These are phyloP conservation scores for Bos javanicus DNA, from an alignment of 2,113 vertebrate genomes.

Conservation along the genomic window DNA sequence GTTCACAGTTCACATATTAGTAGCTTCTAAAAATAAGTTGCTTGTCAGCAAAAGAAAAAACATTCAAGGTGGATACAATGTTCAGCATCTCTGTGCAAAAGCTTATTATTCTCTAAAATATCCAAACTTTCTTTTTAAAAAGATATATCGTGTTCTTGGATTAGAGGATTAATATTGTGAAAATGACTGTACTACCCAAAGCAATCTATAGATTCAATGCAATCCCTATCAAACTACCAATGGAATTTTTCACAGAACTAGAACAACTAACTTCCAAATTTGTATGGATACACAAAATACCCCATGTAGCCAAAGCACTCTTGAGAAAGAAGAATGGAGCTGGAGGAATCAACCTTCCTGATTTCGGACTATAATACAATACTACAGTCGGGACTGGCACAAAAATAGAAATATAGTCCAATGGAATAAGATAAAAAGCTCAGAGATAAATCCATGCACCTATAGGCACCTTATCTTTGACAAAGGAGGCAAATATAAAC, in stretches of 20 bases:
- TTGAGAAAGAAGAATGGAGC: background rate
- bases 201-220: background rate
- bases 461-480: background rate
- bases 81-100: background rate
- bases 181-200: background rate
- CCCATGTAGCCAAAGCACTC: background rate
- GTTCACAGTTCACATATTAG: too few species aligned
- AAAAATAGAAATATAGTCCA: background rate
- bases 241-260: background rate
- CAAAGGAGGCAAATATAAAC: background rate
- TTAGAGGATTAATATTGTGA: background rate
- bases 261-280: background rate
- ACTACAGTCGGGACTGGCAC: background rate
- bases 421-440: background rate
- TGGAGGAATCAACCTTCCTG: background rate
- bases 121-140: background rate
- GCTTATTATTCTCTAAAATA: background rate
- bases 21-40: background rate
- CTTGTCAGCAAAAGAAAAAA: background rate
- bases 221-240: background rate
- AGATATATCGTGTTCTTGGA: background rate
- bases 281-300: background rate
- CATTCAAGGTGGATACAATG: background rate
- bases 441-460: background rate
- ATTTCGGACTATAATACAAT: background rate